Conservation (phyloP, 2,888 invertebrate genomes). For the Clostera curtula region DNA sequence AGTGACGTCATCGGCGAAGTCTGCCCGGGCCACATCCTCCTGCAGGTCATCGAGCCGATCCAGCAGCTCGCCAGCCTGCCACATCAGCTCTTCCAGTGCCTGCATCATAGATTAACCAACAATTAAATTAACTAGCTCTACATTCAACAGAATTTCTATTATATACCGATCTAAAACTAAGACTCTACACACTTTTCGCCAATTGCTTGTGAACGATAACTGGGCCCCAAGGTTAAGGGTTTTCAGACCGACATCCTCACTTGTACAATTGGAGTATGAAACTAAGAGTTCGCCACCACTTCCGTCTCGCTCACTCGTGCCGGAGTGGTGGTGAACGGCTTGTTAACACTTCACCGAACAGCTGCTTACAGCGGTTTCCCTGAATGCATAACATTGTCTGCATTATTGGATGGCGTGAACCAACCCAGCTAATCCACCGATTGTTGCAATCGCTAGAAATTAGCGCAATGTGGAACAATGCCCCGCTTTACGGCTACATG, state of each 20-base stretch:
- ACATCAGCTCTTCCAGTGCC: conserved; percentile 95
- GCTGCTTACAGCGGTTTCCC: conserved; percentile 7
- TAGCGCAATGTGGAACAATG: too few relatives aligned
- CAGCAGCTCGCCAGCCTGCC: conserved; percentile 95
- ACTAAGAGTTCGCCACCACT: conserved; percentile 17
- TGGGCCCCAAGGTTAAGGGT: background rate
- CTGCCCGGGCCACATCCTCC: conserved; percentile 93
- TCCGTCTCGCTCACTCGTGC: conserved; percentile 13
- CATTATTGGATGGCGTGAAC: background rate
- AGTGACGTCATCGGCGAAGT: conserved; percentile 95
- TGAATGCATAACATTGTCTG: conserved; percentile 4
- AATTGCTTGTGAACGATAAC: too few relatives aligned
- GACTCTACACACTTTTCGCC: background rate
- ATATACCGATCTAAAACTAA: too few relatives aligned
- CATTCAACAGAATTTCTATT: too few relatives aligned
- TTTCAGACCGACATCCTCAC: conserved; percentile 12
- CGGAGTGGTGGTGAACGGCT: conserved; percentile 19
- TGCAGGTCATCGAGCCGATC: conserved; percentile 94
- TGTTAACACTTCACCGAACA: conserved; percentile 11
- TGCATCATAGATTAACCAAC: conserved; percentile 17
- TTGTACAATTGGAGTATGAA: conserved; percentile 17
- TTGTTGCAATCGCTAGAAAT: too few relatives aligned
- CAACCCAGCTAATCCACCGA: too few relatives aligned
- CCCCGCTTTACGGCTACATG: too few relatives aligned
- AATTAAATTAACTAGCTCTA: too few relatives aligned